Base-by-base conservation (phyloP, 2,797 vertebrate species). In the Leptatherina wallacei region DNA sequence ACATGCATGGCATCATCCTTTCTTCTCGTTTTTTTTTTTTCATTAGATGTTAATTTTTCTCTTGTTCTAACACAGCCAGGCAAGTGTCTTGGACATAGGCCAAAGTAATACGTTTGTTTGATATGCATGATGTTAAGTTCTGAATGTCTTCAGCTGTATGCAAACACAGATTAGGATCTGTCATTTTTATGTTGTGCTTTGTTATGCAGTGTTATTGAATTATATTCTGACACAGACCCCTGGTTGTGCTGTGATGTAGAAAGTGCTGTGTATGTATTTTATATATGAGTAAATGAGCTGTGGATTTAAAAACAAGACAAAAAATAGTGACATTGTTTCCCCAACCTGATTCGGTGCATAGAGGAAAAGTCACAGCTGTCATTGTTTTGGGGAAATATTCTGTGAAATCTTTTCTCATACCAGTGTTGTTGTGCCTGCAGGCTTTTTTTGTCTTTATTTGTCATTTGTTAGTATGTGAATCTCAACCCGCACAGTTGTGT, bases 391-490 rank as follows among this genome's bases (percentile, higher is more conserved):
- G 32, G 65, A 70, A 77, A 56, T 38, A 33, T 35, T 20, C 38
- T 77, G 24, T 74, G 64, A 55, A 33, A 51, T 75, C 9, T 61
- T 65, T 59, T 61, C 16, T 69, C 52, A 56, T 75, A 35, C 72
- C 49, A 66, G n/a, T 71, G 69, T 66, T 80, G 78, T 75, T 80
- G 35, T 79, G 78, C 55, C 71, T 71, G n/a, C 63, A 66, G 69
- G 65, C 75, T 71, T 66, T 33, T 78, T 75, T 61, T 57, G 56
- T 80, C 56, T 83, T 42, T 67, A 68, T 57, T 62, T 80, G 72
- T 75, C 62, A 62, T 79, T 75, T 85, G 82, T 85, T 86, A 73
- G 78, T 62, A 82, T 78, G 74, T 71, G 67, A 84, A 18, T 54
- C 59, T 52, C 33, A 58, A 59, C 62, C 35, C 20, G 61, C 35